Base-by-base conservation (phyloP, 2,113 vertebrate genomes). In the Phoenicopterus ruber region DNA sequence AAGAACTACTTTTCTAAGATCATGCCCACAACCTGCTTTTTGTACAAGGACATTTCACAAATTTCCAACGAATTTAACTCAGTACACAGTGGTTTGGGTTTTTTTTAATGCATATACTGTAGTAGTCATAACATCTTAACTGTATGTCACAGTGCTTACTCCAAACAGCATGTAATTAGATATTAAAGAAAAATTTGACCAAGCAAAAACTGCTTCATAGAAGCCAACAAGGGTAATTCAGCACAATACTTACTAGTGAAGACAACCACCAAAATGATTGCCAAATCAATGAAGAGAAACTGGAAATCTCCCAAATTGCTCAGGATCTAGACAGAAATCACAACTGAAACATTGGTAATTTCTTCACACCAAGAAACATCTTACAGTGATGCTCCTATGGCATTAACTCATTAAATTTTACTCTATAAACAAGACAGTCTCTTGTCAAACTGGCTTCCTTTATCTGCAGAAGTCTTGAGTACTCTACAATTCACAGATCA, bases 261-360 rank as follows among this genome's bases (percentile, higher is more conserved):
- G 79, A 99, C 99, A 91, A 99, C 98, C 49, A 99, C 96, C 93
- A 99, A 98, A 96, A 99, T 99, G 98, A 99, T 99, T 88, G 98
- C 99, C 92, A 99, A 98, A 95, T 99, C 99, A 46, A 99, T 99
- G 96, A 99, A 99, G 95, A 99, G 99, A 97, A 99, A 99, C 98
- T 99, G 99, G 95, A 99, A 99, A 69, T 99, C 99, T 94, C 99
- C 99, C 61, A 99, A 97, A 97, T 99, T 99, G 98, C 99, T 99
- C 93, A 98, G 97, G 82, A 99, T 99, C 99, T 99, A 91, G 69
- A 95, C 32, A 96, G 65, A 95, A 90, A 96, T 50, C 34, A 85
- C 52, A 93, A 34, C 11, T 40, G 24, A 70, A 61, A 73, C 5
- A 67, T 3, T 63, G 44, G 24, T 71, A 73, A 93, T 36, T 78